phyloP scores from a whole-genome alignment of 2,113 vertebrate genomes.

The Colius striatus region DNA sequence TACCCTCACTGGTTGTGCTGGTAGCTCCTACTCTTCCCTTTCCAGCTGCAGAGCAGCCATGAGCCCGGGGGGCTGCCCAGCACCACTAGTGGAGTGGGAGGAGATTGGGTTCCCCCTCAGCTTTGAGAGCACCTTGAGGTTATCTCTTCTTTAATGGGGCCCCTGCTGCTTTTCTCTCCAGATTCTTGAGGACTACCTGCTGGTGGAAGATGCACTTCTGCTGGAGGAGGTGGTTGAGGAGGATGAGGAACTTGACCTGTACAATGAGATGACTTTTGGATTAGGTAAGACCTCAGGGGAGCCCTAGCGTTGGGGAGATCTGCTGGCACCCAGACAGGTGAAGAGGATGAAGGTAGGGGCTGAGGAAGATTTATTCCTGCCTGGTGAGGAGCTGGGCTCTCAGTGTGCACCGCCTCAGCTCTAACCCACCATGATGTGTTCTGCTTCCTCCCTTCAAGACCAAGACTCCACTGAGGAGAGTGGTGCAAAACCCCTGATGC shows the following conservation, averaged over 20 bases:
- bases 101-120: accelerated
- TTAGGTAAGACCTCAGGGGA: slow-evolving; percentile 59
- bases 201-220: slow-evolving; percentile 76
- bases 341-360: not conserved
- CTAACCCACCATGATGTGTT: accelerated
- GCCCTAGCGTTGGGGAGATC: not conserved
- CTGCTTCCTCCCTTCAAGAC: not conserved
- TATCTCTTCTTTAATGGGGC: not conserved
- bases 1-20: accelerated
- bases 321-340: accelerated
- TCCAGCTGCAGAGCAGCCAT: not conserved
- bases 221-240: slow-evolving; percentile 86
- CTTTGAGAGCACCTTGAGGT: not conserved
- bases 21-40: not conserved
- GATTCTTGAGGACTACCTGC: slow-evolving; percentile 81
- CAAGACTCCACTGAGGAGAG: slow-evolving; percentile 6
- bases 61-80: not conserved
- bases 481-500: not conserved
- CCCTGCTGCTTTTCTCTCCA: not conserved
- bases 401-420: too few relatives aligned
- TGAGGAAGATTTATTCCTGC: not conserved
- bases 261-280: slow-evolving; percentile 90
- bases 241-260: slow-evolving; percentile 85
- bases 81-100: accelerated
- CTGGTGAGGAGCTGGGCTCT: not conserved